Base-by-base conservation (phyloP, 2,888 invertebrate species). In the Protula sp. region DNA sequence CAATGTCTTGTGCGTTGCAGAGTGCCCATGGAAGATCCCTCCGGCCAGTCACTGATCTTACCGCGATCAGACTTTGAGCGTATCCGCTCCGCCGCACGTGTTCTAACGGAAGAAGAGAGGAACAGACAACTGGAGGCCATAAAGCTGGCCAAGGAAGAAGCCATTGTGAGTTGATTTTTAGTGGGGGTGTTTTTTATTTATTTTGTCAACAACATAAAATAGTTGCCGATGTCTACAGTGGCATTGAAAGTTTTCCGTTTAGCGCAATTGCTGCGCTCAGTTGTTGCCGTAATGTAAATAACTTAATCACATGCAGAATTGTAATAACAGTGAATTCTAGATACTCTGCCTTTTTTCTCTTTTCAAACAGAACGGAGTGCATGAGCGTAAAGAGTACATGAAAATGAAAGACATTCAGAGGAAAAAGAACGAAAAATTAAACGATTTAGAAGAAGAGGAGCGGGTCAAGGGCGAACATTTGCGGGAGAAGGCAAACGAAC, bases 401-500 rank as follows among this genome's bases (percentile, higher is more conserved):
- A 80, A 80, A 66, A 65, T 72, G 30, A 64, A 73, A 58, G 81
- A 81, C 63, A 58, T 77, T 57, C 69, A 74, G 22, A 66, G 80
- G 22, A 69, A 69, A 54, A 74, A 79, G 62, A 78, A 80, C 67
- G 75, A 77, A 56, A 74, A 74, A 55, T 67, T 81, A 55, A 77
- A 72, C 58, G 80, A 81, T 58, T 66, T 81, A 3, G 81, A 81
- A 54, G 70, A 74, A 48, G 80, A 81, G 56, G 80, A 80, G 3
- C 74, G 75, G 60, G 76, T 76, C 55, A 78, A 79, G 47, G 74
- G 76, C 2, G 77, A 81, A 59, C 74, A 77, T 61, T 69, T 81
- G 30, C 68, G 78, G 47, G 62, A 77, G 54, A 76, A 72, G 59
- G 81, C 81, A 3, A 78, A 77, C 55, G 75, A 75, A 55, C 73